A percentile compares a stretch with the other conserved stretches of the same genome.
phyloP scores from a whole-genome alignment of 1,140 invertebrate genomes.

The Galleria mellonella region DNA sequence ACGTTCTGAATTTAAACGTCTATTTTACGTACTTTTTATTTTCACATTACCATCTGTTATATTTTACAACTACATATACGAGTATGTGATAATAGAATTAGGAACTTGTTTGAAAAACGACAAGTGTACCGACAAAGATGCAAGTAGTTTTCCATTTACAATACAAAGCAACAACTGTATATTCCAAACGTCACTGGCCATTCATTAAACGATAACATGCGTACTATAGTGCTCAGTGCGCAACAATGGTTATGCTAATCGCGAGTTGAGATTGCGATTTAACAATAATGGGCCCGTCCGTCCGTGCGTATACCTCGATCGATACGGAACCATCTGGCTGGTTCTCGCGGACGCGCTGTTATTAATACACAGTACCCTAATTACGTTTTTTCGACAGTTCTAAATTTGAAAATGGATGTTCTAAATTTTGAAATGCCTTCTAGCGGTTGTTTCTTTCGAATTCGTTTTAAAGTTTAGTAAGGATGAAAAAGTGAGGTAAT shows the following conservation, averaged over 20 bases:
- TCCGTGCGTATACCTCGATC: conserved; percentile 31
- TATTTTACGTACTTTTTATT: too few relatives aligned
- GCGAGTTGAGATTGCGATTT: conserved; percentile 50
- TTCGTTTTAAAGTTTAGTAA: too few relatives aligned
- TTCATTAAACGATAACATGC: conserved; percentile 50
- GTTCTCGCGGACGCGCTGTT: conserved; percentile 25
- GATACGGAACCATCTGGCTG: conserved; percentile 51
- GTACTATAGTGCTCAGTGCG: conserved; percentile 17
- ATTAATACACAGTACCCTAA: conserved; percentile 10
- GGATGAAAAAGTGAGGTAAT: too few relatives aligned
- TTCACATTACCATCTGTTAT: too few relatives aligned
- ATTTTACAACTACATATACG: too few relatives aligned
- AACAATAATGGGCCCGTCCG: conserved; percentile 41
- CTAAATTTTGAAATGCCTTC: too few relatives aligned
- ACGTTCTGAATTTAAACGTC: too few relatives aligned
- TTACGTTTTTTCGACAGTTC: conserved; percentile 1
- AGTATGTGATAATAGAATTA: too few relatives aligned
- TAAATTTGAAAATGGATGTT: not conserved
- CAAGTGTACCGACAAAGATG: not conserved
- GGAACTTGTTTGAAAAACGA: too few relatives aligned
- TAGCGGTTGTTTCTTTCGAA: too few relatives aligned
- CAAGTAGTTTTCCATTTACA: conserved; percentile 1
- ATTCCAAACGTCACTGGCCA: conserved; percentile 29
- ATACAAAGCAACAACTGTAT: not conserved
- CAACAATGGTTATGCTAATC: conserved; percentile 61